Percentiles rank a stretch among this genome's conserved stretches.
Conservation (phyloP, 64 coral and sea anemone genomes). For the Stichodactyla mertensii region DNA sequence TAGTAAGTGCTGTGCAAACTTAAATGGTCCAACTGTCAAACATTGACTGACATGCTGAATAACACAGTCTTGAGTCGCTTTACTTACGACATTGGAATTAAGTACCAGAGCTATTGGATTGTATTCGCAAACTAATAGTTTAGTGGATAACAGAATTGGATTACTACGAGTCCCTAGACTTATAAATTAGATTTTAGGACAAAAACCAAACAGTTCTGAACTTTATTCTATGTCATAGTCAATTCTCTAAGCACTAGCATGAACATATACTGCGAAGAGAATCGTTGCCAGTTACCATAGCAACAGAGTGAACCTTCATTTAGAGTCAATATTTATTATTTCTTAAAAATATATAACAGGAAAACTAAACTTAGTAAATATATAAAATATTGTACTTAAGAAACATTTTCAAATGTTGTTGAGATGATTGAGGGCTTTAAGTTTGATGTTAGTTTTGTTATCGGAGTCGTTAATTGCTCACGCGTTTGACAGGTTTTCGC, state of each 20-base stretch:
- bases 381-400: neutral
- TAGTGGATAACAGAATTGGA: neutral
- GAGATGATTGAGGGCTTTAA: neutral
- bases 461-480: neutral
- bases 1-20: neutral
- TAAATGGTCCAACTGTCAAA: neutral
- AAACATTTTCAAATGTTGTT: neutral
- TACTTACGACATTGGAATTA: neutral
- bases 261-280: neutral
- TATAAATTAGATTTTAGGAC: neutral
- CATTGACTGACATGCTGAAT: neutral
- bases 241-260: neutral
- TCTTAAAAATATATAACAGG: neutral
- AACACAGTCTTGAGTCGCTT: neutral
- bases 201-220: neutral
- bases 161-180: neutral
- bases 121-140: neutral
- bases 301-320: neutral
- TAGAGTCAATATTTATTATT: neutral
- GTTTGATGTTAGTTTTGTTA: neutral
- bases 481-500: neutral
- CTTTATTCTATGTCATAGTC: neutral
- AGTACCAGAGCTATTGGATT: neutral
- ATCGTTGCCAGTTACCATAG: neutral
- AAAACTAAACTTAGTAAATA: neutral